Base-by-base conservation (phyloP, 2,797 vertebrate species). In the Danio kyathit region DNA sequence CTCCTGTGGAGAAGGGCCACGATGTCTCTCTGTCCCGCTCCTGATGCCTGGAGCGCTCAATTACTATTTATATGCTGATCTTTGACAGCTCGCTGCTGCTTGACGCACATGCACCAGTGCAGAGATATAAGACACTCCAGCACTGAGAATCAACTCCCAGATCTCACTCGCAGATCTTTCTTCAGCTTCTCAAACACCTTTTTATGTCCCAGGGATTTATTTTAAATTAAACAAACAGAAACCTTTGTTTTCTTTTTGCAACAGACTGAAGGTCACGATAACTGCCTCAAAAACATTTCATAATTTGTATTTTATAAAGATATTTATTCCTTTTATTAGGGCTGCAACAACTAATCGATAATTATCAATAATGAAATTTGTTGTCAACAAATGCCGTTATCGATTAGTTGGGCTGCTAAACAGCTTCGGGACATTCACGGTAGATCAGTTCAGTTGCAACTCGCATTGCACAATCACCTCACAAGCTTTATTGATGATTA, bases 61-160 rank as follows among this genome's bases (percentile, higher is more conserved):
- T 93, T 90, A 91, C 90, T 93, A 93, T 94, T 93, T 92, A 92
- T 93, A 90, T 91, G 89, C 89, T 91, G 88, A 92, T 92, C 90
- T 92, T 89, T 93, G 91, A 91, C 91, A 90, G 77, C 74, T 46
- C 78, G 13, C 51, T 52, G 70, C 87, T 83, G 74, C 83, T 82
- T 90, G 84, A 65, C 74, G 74, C 40, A 43, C 70, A 76, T 13
- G 56, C 48, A 75, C 78, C 13, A 46, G 21, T 56, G 21, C 43
- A n/a, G 61, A 46, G 69, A 49, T 19, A 49, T 38, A 73, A 80
- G 60, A 73, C 65, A 56, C 9, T 29, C 0, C 3, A 48, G 57
- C 77, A 60, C 40, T 70, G 41, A 61, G 59, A 74, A 48, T 38
- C 41, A 60, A 48, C 13, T 49, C 57, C 19, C 56, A 61, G 72